phyloP scores from a whole-genome alignment of 1,140 invertebrate species.

The Drosophila littoralis region DNA sequence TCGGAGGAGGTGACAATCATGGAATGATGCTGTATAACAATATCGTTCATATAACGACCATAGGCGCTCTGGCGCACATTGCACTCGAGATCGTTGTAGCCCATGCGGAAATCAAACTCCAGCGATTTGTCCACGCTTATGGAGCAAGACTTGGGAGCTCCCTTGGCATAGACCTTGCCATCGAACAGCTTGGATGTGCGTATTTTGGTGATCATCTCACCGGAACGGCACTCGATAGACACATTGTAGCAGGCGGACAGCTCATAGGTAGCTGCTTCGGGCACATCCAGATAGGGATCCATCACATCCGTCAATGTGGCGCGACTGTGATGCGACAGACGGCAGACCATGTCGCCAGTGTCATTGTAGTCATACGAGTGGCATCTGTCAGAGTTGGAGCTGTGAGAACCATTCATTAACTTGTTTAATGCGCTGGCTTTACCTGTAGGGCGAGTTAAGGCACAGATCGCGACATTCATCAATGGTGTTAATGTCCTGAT shows the following conservation, averaged over 20 bases:
- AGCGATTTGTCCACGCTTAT: constrained; percentile 93
- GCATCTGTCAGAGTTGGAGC: constrained; percentile 86
- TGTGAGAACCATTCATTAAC: neutral
- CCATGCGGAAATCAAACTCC: constrained; percentile 95
- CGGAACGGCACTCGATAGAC: constrained; percentile 94
- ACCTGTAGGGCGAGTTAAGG: constrained; percentile 92
- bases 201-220: constrained; percentile 96
- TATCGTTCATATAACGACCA: constrained; percentile 93
- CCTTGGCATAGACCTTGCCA: constrained; percentile 97
- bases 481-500: constrained; percentile 93
- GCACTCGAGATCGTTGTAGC: constrained; percentile 95
- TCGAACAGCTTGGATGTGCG: constrained; percentile 96
- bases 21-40: constrained; percentile 97
- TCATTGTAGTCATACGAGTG: constrained; percentile 97
- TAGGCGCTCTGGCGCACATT: constrained; percentile 94
- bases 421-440: constrained; percentile 9
- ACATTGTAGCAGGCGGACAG: constrained; percentile 97
- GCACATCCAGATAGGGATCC: constrained; percentile 95
- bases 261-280: constrained; percentile 95
- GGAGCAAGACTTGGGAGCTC: constrained; percentile 96
- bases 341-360: constrained; percentile 95
- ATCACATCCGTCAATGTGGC: constrained; percentile 94
- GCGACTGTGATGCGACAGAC: constrained; percentile 94
- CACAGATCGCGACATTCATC: constrained; percentile 95
- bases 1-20: constrained; percentile 97